Evolutionary conservation across 2,888 invertebrate genomes (phyloP).

Genomic region (Lottia scabra): DNA sequence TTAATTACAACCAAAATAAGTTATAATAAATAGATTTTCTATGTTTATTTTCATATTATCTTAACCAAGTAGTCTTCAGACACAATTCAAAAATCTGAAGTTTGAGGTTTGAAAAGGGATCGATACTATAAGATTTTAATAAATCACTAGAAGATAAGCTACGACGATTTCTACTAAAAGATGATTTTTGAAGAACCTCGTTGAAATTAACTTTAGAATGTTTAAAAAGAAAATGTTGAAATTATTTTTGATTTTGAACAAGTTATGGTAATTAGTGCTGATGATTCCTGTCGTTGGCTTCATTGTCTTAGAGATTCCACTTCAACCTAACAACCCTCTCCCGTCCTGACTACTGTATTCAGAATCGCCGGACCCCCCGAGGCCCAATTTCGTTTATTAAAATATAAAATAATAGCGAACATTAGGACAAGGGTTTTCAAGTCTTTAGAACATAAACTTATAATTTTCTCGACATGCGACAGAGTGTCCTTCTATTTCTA

Average conservation of each 20-base stretch:
- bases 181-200: too few relatives aligned
- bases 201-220: too few relatives aligned
- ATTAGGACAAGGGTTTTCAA: constrained; percentile 2
- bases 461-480: constrained; percentile 15
- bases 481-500: constrained; percentile 3
- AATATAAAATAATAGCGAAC: neutral
- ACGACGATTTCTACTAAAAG: too few relatives aligned
- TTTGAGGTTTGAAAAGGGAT: too few relatives aligned
- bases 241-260: constrained; percentile 1
- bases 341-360: neutral
- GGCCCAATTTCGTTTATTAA: constrained; percentile 7
- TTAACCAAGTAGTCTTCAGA: too few relatives aligned
- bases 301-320: neutral
- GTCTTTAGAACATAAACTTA: constrained; percentile 7
- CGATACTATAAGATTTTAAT: too few relatives aligned
- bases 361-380: neutral
- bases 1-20: too few relatives aligned
- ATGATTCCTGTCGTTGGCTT: neutral
- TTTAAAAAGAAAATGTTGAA: neutral
- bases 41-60: too few relatives aligned
- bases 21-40: too few relatives aligned
- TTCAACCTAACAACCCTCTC: constrained; percentile 4
- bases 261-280: neutral
- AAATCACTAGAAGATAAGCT: too few relatives aligned
- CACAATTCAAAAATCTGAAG: too few relatives aligned